Percentiles rank a stretch among this genome's conserved stretches.
These are phyloP conservation scores for Actenoides lindsayi DNA, from an alignment of 2,113 vertebrate genomes.

Conservation along the genomic window DNA sequence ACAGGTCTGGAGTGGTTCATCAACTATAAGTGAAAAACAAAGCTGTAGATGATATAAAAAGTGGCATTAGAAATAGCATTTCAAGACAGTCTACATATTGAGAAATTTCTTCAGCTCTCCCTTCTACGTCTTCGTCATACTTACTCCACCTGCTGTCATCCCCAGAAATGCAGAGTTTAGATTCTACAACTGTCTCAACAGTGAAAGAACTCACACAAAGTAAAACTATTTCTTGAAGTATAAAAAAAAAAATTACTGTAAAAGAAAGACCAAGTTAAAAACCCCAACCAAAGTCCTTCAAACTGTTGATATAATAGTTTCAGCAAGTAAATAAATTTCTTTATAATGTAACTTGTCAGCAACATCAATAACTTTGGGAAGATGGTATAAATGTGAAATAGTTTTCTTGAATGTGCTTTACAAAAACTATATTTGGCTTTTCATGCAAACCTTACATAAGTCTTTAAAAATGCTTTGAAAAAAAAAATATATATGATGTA, in stretches of 20 bases:
- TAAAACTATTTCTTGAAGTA: neutral
- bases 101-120: neutral
- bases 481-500: neutral
- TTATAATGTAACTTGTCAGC: neutral
- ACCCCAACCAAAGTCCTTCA: neutral
- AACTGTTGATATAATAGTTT: neutral
- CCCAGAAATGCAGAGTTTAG: neutral
- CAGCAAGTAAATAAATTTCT: neutral
- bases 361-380: neutral
- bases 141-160: slow-evolving; percentile 10
- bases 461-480: neutral
- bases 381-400: neutral
- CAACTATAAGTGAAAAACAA: neutral
- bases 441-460: neutral
- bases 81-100: neutral
- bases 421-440: neutral
- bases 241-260: neutral
- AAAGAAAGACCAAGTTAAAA: slow-evolving; percentile 34
- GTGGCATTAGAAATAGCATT: neutral
- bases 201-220: neutral
- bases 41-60: neutral
- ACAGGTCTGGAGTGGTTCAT: neutral
- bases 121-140: neutral
- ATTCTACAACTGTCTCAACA: neutral
- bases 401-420: neutral